A percentile compares a stretch with the other conserved stretches of the same genome.
phyloP scores from a whole-genome alignment of 2,113 vertebrate species.

The Brevimyrus niger region DNA sequence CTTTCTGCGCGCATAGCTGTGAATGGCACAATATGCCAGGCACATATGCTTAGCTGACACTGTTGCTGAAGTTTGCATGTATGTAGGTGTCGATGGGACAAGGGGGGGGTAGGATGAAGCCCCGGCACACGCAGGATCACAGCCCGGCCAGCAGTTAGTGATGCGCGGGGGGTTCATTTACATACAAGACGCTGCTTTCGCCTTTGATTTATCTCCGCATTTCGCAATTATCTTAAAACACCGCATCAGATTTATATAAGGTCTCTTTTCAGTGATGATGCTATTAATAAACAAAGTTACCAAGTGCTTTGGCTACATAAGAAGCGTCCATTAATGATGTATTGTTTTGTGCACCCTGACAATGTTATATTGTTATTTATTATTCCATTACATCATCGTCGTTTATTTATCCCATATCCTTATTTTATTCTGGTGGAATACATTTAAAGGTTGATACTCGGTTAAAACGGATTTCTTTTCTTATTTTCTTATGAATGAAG shows the following conservation, averaged over 20 bases:
- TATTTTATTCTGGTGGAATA: conserved; percentile 30
- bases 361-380: conserved; percentile 35
- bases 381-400: conserved; percentile 32
- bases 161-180: conserved; percentile 16
- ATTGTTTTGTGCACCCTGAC: conserved; percentile 35
- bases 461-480: neutral
- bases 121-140: neutral
- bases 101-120: neutral
- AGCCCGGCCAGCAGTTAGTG: neutral
- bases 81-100: neutral
- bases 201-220: conserved; percentile 22
- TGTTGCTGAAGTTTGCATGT: neutral
- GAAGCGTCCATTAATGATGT: conserved; percentile 37
- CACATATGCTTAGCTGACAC: neutral
- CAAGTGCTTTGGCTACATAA: conserved; percentile 30
- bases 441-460: conserved; percentile 26
- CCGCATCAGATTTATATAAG: conserved; percentile 28
- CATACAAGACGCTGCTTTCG: conserved; percentile 17
- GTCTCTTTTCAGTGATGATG: conserved; percentile 24
- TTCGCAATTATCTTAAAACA: conserved; percentile 28
- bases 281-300: conserved; percentile 29
- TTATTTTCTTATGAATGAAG: conserved; percentile 3
- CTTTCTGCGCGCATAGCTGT: neutral
- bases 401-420: conserved; percentile 30
- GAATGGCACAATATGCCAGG: neutral